Evolutionary conservation across 1,140 invertebrate species (phyloP), one percentile per base, ranked within the genome.

Genomic region (Macrobrachium nipponense): DNA sequence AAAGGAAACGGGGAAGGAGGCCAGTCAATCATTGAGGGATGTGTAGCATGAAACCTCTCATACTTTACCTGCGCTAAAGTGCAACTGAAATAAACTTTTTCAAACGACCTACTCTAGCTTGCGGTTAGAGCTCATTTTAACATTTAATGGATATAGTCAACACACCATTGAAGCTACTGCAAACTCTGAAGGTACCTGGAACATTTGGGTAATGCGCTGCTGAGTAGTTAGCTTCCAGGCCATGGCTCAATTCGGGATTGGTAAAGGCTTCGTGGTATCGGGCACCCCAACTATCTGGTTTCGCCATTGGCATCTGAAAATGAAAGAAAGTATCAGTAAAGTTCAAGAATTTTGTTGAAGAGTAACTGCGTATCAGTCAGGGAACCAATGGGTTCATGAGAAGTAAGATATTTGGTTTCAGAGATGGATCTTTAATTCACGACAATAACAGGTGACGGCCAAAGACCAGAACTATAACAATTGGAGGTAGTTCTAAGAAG

Each of bases 251-350:
- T 15, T 83, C 81, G n/a, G 72, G 81, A 51, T 60, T 66, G 7
- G 58, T 62, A 70, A 83, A 83, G 73, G 72, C 72, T 15, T 83
- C 81, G 43, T 83, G 81, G 73, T 83, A 83, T 23, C 81, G 72
- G 27, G 81, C 81, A 44, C 81, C 81, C 81, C 81, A 83, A n/a
- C 27, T 58, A 60, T 83, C 81, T 7, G 81, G 81, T 60, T 83
- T 83, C 58, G 60, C 60, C 81, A 83, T 72, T n/a, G 68, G 68
- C 81, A 83, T 83, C 81, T 83, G 81, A 59, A 4, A 64, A 60
- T n/a, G 18, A 14, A 61, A 17, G n/a, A 78, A 58, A 58, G 1
- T 20, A 58, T 15, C 7, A 59, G 36, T 6, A 14, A 27, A 66
- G 61, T 80, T 43, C 6, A 14, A 76, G n/a, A 20, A 76, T 59